Conservation (phyloP, 1,140 invertebrate species). For the Psilanteris sp. region DNA sequence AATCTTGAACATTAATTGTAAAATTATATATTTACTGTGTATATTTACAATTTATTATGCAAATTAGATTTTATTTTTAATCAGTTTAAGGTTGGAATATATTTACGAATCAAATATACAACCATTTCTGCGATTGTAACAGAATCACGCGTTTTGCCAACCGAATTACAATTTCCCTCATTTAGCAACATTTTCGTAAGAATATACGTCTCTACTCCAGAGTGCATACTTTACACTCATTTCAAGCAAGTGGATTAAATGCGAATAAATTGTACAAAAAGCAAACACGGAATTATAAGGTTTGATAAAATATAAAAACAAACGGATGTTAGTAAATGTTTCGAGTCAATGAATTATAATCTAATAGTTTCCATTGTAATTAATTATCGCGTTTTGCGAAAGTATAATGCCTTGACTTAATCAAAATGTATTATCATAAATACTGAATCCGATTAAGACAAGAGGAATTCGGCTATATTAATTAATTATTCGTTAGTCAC, state of each 20-base stretch:
- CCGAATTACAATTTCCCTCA: constrained; percentile 57
- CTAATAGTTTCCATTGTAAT: not conserved
- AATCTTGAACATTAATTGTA: no score
- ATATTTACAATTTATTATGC: constrained; percentile 4
- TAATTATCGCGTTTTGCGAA: no score
- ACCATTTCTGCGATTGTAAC: constrained; percentile 44
- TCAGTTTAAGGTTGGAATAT: constrained; percentile 11
- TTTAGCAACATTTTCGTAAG: constrained; percentile 60
- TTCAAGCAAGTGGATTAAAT: constrained; percentile 58
- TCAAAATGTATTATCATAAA: no score
- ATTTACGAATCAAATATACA: constrained; percentile 15
- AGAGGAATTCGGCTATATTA: no score
- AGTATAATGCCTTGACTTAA: no score
- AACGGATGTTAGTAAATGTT: constrained; percentile 33
- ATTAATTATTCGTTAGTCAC: no score
- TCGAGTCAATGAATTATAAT: constrained; percentile 33
- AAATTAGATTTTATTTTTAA: constrained; percentile 13
- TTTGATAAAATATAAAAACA: constrained; percentile 55
- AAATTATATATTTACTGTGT: no score
- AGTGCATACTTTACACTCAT: constrained; percentile 60
- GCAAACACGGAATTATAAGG: constrained; percentile 50
- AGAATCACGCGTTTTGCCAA: constrained; percentile 37
- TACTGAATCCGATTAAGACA: no score
- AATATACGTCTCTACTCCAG: constrained; percentile 50
- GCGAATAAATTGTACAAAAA: constrained; percentile 57